Percentiles rank a stretch among this genome's conserved stretches.
phyloP scores from a whole-genome alignment of 2,113 vertebrate species.

The Edolisoma coerulescens region DNA sequence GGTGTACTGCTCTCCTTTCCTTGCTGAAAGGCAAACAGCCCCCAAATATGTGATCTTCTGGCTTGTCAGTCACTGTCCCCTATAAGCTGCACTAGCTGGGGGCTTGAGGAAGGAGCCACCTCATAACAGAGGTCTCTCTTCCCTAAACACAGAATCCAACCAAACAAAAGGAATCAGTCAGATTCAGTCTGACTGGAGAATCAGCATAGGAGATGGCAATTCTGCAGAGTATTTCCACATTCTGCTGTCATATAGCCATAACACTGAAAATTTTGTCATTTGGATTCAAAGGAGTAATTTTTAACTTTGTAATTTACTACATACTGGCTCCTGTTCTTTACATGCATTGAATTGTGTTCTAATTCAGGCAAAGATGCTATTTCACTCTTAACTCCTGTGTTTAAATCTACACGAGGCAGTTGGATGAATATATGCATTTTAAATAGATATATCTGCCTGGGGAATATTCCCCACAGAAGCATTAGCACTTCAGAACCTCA shows the following conservation, averaged over 20 bases:
- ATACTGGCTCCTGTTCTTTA: not conserved
- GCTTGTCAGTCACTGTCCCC: not conserved
- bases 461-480: conserved; percentile 10
- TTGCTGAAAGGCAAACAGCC: not conserved
- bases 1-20: not conserved
- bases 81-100: rapidly evolving
- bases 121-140: not conserved
- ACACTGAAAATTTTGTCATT: not conserved
- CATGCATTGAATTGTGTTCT: not conserved
- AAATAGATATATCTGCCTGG: conserved; percentile 8
- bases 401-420: conserved; percentile 2
- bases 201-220: not conserved
- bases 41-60: not conserved
- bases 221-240: not conserved
- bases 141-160: not conserved
- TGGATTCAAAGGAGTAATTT: not conserved
- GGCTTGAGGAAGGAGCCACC: not conserved
- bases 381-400: not conserved
- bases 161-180: not conserved
- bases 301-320: not conserved
- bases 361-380: conserved; percentile 19
- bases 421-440: conserved; percentile 41
- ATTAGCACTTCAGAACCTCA: conserved; percentile 37
- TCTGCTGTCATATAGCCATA: not conserved
- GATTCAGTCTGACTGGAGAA: not conserved